A percentile compares a stretch with the other conserved stretches of the same genome.
Conservation (phyloP, 2,113 vertebrate genomes). For the Pogonocichla stellata region DNA sequence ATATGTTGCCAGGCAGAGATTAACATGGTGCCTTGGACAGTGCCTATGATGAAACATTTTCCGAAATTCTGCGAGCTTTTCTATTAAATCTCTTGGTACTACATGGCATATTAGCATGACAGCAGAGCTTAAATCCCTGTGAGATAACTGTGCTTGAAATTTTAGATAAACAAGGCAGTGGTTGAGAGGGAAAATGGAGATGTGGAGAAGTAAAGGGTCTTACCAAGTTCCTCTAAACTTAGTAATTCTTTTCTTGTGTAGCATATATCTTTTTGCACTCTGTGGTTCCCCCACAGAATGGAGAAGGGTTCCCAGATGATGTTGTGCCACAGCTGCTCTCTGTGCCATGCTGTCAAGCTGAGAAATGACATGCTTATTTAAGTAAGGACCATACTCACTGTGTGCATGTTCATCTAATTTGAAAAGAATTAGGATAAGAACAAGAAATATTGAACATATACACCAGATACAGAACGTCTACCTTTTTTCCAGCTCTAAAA, state of each 20-base stretch:
- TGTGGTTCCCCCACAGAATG: background rate
- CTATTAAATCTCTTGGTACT: background rate
- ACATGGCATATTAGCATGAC: background rate
- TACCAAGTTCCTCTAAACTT: background rate
- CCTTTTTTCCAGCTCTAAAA: background rate
- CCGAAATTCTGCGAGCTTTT: background rate
- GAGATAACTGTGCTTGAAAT: background rate
- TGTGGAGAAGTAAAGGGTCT: background rate
- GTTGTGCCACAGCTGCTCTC: background rate
- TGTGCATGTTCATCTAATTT: background rate
- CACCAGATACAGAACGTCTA: background rate
- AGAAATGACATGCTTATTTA: background rate
- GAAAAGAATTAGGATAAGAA: background rate
- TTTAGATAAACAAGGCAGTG: background rate
- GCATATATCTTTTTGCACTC: background rate
- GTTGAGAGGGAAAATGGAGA: background rate
- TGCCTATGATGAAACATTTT: background rate
- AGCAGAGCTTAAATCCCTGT: background rate
- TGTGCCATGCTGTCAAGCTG: background rate
- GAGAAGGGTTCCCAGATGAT: background rate
- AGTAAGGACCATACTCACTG: background rate
- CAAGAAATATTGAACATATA: background rate
- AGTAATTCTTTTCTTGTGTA: background rate
- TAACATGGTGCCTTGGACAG: background rate
- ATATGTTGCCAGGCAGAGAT: background rate